These are phyloP conservation scores for Dolichoris vasculosae DNA, from an alignment of 1,140 invertebrate species.

Conservation along the genomic window DNA sequence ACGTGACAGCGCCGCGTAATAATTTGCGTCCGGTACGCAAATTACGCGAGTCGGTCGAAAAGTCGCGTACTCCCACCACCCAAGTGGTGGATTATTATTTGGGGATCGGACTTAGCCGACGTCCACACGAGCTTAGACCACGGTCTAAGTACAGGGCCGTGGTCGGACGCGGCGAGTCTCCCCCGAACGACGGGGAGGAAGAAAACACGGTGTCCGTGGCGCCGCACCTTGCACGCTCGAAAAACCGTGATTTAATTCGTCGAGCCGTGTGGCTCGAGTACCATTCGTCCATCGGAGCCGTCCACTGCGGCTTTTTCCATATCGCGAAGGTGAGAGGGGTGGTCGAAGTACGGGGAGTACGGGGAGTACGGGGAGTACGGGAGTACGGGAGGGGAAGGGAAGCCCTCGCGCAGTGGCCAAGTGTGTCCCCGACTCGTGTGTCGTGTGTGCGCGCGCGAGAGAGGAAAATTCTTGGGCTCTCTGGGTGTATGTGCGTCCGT, in stretches of 20 bases:
- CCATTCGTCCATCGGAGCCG: neutral
- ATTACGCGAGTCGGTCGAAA: neutral
- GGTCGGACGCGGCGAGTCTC: no score
- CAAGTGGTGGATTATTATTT: no score
- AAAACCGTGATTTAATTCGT: constrained; percentile 7
- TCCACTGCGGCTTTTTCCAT: neutral
- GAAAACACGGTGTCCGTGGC: neutral
- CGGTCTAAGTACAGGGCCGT: neutral
- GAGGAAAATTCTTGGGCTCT: neutral
- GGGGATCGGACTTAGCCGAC: neutral
- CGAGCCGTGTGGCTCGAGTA: neutral
- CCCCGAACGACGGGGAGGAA: no score
- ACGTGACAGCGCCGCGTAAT: neutral
- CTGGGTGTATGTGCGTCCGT: neutral
- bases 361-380: neutral
- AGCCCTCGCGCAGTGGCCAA: neutral
- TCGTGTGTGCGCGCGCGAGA: neutral
- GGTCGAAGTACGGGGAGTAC: no score
- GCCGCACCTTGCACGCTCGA: neutral
- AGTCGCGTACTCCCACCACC: neutral
- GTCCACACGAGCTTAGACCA: neutral
- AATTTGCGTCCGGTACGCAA: neutral
- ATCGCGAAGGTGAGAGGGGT: neutral
- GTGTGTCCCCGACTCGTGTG: neutral
- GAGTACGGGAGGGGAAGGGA: neutral